Base-by-base conservation (phyloP, 1,140 invertebrate species). In the Diabrotica undecimpunctata region DNA sequence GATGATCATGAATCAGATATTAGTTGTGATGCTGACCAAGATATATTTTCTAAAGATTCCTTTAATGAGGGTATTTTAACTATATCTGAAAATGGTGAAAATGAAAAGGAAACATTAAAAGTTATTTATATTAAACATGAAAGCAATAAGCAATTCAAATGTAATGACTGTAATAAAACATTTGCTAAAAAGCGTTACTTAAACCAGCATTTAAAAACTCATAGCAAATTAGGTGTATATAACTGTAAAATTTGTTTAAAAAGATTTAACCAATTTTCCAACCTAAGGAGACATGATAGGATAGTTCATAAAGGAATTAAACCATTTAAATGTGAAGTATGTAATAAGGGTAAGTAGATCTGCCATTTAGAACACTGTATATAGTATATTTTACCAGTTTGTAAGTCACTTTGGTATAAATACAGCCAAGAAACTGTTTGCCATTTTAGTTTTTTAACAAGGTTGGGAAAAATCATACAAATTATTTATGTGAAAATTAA, bases 271-370 rank as follows among this genome's bases (percentile, higher is more conserved):
- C 61, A 54, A 12, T n/a, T 52, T 7, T 39, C 61, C 5, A 62
- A 54, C 39, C 36, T 62, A 10, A 54, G 36, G 37, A 52, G 61
- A 13, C 61, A 62, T 25, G 36, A 13, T 54, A 38, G 39, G 37
- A 54, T 54, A 7, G 51, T 62, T 10, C 61, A 62, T 37, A 54
- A 62, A 14, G 61, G 61, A 38, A 35, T 62, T 25, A 62, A 62
- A 62, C 61, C 61, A 8, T 62, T 62, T 8, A 62, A 62, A 54
- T 62, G 61, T 10, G 61, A 62, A 13, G 10, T 62, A 35, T 62
- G 61, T 54, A 50, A 52, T n/a, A 62, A 62, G 54, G 61, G 61
- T 62, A 53, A 54, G 61, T 39, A 14, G 10, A 10, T 58, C 37
- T 38, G 4, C 25, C 25, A 25, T 25, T 25, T 25, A 2, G 1